Percentiles rank a stretch among this genome's conserved stretches.
phyloP scores from a whole-genome alignment of 1,140 invertebrate species.

The Monochamus saltuarius region DNA sequence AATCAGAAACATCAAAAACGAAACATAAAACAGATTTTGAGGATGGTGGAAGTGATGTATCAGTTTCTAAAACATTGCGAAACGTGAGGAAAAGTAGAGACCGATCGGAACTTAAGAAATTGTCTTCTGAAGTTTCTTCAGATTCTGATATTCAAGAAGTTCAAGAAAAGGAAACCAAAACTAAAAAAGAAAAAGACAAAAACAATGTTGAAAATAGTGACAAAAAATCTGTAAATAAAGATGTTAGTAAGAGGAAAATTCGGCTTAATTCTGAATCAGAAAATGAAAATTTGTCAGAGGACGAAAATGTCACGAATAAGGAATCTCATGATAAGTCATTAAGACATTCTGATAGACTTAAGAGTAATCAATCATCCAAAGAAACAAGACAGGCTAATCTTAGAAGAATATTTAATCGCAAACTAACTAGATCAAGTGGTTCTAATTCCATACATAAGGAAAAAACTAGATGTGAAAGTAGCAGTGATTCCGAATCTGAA shows the following conservation, averaged over 20 bases:
- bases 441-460: neutral
- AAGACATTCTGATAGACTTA: neutral
- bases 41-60: neutral
- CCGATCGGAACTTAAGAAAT: neutral
- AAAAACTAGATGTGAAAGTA: neutral
- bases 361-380: neutral
- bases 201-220: neutral
- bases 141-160: slow-evolving; percentile 2
- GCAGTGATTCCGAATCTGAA: neutral
- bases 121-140: slow-evolving; percentile 2
- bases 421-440: neutral
- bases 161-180: slow-evolving; percentile 5
- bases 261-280: neutral
- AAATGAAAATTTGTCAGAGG: neutral
- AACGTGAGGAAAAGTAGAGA: neutral
- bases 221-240: neutral
- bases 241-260: neutral
- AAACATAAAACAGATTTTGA: too few relatives aligned
- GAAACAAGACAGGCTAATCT: neutral
- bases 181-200: slow-evolving; percentile 3
- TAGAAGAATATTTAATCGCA: neutral
- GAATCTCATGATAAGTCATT: neutral
- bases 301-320: neutral
- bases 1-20: too few relatives aligned
- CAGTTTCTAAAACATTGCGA: too few relatives aligned